Evolutionary conservation across 1,140 invertebrate species (phyloP).

Genomic region (Saccostrea glomerata): DNA sequence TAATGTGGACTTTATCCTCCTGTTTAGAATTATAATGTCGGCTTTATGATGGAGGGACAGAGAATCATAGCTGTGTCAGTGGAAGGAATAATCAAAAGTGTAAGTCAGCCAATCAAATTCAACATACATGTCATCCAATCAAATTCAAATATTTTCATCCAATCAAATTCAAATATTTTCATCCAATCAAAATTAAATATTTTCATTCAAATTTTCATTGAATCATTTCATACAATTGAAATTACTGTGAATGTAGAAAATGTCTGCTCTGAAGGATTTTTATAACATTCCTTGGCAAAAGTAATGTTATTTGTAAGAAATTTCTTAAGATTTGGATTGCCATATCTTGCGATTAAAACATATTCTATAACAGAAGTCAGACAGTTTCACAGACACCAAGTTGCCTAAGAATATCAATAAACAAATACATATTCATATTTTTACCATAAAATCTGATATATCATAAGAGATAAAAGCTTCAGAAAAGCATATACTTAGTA

Average conservation of each 20-base stretch:
- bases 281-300: not conserved
- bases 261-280: not conserved
- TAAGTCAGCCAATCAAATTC: conserved; percentile 29
- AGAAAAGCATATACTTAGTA: no score
- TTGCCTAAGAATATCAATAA: not conserved
- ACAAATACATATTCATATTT: not conserved
- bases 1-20: not conserved
- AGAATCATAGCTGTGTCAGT: conserved; percentile 28
- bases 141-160: conserved; percentile 23
- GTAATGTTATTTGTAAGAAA: not conserved
- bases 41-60: conserved; percentile 28
- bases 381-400: not conserved
- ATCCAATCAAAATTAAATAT: not conserved
- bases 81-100: conserved; percentile 36
- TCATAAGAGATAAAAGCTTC: no score
- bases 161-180: not conserved
- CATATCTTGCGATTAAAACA: not conserved
- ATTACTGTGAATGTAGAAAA: not conserved
- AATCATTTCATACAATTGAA: not conserved
- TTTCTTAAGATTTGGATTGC: not conserved
- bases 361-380: not conserved
- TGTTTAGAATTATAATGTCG: conserved; percentile 16
- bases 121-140: conserved; percentile 27
- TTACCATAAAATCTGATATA: no score
- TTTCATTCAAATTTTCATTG: not conserved